Evolutionary conservation across 2,888 invertebrate genomes (phyloP).

Genomic region (Orthonevra nobilis): DNA sequence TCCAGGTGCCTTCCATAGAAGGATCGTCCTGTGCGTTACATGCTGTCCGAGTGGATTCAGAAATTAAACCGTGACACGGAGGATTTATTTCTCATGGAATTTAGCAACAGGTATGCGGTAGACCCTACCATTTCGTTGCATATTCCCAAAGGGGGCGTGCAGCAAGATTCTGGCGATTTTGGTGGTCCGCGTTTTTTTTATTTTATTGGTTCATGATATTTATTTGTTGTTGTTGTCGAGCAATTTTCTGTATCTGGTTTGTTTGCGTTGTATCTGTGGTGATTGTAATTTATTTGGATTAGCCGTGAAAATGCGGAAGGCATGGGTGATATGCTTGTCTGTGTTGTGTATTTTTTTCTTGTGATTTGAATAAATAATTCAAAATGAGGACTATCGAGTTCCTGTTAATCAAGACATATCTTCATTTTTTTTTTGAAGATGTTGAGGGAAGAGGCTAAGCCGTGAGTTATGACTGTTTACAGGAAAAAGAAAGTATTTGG

Average conservation of each 20-base stretch:
- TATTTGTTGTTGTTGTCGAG: constrained; percentile 33
- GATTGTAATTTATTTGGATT: constrained; percentile 48
- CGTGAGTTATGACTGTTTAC: no score
- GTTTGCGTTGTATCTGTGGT: constrained; percentile 16
- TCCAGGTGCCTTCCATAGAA: constrained; percentile 49
- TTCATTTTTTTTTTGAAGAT: no score
- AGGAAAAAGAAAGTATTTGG: no score
- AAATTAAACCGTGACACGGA: constrained; percentile 59
- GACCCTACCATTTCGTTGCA: constrained; percentile 27
- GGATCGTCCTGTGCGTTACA: constrained; percentile 38
- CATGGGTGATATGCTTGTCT: constrained; percentile 11
- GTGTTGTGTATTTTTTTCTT: constrained; percentile 13
- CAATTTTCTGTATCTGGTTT: constrained; percentile 33
- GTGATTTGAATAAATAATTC: no score
- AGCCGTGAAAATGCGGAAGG: constrained; percentile 45
- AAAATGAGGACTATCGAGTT: no score
- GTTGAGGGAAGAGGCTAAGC: no score
- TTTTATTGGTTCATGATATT: constrained; percentile 64
- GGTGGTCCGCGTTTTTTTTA: constrained; percentile 56
- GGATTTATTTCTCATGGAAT: constrained; percentile 62
- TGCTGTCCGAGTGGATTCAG: constrained; percentile 46
- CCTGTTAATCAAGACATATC: no score
- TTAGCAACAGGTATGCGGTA: constrained; percentile 62
- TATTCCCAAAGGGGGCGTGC: constrained; percentile 54
- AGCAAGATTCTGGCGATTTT: constrained; percentile 50